A percentile compares a stretch with the other conserved stretches of the same genome.
These are phyloP conservation scores for mouse (Mus musculus) DNA, from an alignment of 2,113 vertebrate species.

Conservation along the genomic window GRCm39 chr6:20849501-20850000, in stretches of 20 bases:
- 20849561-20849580: too few species aligned
- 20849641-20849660: background rate
- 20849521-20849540: background rate
- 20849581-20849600: background rate
- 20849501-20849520: background rate
- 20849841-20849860: background rate
- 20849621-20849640: background rate
- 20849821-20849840: background rate
- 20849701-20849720: too few species aligned
- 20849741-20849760: background rate
- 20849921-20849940: background rate
- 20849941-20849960: background rate
- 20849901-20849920: background rate
- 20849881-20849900: background rate
- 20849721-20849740: background rate
- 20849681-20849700: too few species aligned
- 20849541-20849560: background rate
- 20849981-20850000: background rate
- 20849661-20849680: background rate
- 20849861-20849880: background rate
- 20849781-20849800: background rate
- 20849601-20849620: background rate
- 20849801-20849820: background rate
- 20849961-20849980: background rate
- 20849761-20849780: background rate